Evolutionary conservation across 1,140 invertebrate genomes (phyloP), one percentile per base, ranked within the genome.

Genomic region (Tetragonula clypearis): DNA sequence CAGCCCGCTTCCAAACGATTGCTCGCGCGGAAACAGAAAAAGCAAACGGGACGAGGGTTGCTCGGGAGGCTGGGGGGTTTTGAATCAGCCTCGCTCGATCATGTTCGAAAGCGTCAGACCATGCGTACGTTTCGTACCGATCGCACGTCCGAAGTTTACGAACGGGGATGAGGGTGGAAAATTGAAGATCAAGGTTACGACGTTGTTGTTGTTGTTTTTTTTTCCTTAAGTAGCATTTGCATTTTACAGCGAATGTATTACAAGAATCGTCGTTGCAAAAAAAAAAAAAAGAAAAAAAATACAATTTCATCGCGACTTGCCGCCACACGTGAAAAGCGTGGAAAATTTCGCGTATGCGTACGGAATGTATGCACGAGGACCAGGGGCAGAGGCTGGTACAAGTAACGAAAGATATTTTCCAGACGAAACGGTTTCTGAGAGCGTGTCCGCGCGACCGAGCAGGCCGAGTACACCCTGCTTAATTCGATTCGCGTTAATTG

Each of bases 401-500:
- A 77, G 62, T 69, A 72, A 65, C 56, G 68, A 58, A 68, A 72
- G 82, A 84, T 58, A 85, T 81, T 81, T 85, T 81, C 79, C 69
- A 19, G 71, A 23, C 49, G 56, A 65, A 85, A 74, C 83, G 53
- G 56, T 85, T 83, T n/a, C 76, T 56, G 60, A 66, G 76, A 76
- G 88, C 84, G 79, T 85, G 87, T 81, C 82, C 78, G 65, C 74
- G 82, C 84, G 82, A 90, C 77, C 78, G 87, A 78, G 79, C 55
- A 60, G 87, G 60, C 76, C 23, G 66, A 86, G 88, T 85, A 80
- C 62, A 87, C 84, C 75, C 72, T 71, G 78, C 86, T 91, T 90
- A 90, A 92, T 92, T 92, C 80, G 86, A 92, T 91, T 89, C 85
- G 76, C 84, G 90, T 92, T 91, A 92, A 91, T 92, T 92, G 90